Evolutionary conservation across 2,113 vertebrate genomes (phyloP).

Genomic region (Clarias gariepinus): DNA sequence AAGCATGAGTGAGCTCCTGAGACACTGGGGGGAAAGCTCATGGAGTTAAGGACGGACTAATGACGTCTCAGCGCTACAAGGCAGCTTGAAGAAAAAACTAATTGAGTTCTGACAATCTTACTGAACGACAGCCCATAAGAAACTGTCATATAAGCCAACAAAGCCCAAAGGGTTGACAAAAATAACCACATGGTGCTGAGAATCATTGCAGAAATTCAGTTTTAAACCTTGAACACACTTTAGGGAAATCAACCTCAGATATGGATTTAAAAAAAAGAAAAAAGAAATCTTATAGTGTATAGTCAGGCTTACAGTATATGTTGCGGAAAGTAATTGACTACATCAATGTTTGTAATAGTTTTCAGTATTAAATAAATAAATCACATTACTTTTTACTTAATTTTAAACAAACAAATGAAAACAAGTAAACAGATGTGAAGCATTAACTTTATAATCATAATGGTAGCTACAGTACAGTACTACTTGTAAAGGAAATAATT

Average conservation of each 20-base stretch:
- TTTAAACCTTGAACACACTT: constrained; percentile 1
- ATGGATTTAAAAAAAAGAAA: not conserved
- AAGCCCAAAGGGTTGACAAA: constrained; percentile 1
- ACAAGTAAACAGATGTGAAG: not conserved
- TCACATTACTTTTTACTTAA: not conserved
- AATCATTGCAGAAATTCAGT: not conserved
- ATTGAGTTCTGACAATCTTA: constrained; percentile 48
- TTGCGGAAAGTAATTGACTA: no score
- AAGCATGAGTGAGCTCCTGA: constrained; percentile 24
- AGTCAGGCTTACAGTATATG: no score
- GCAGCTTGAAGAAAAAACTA: constrained; percentile 23
- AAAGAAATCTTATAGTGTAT: not conserved
- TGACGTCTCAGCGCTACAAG: constrained; percentile 42
- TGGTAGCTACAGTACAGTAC: not conserved
- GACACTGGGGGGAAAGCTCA: constrained; percentile 3
- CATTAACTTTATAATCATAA: not conserved
- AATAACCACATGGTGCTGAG: not conserved
- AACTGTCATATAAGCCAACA: constrained; percentile 34
- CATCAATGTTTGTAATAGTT: no score
- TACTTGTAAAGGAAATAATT: no score
- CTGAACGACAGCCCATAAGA: constrained; percentile 21
- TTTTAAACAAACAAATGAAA: no score
- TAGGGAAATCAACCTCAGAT: not conserved
- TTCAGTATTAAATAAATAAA: not conserved
- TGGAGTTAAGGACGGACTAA: constrained; percentile 27